A percentile compares a stretch with the other conserved stretches of the same genome.
These are phyloP conservation scores for Ceratoteleas bidentatus DNA, from an alignment of 1,140 invertebrate genomes.

Conservation along the genomic window DNA sequence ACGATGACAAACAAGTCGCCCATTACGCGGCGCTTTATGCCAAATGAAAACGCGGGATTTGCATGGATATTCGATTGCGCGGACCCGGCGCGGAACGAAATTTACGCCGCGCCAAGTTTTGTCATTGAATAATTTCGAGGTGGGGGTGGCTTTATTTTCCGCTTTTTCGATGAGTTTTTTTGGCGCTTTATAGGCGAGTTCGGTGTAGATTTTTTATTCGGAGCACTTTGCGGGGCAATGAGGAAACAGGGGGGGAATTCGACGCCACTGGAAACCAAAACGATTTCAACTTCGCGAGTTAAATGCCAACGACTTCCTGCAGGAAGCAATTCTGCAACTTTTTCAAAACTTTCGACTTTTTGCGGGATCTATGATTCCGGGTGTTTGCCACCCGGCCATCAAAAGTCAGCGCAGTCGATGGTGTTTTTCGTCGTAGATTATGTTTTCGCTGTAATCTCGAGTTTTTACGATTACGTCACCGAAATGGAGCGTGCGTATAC, in stretches of 20 bases:
- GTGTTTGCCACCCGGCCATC: slow-evolving; percentile 30
- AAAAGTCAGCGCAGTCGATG: slow-evolving; percentile 13
- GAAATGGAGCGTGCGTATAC: no score
- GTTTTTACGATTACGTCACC: no score
- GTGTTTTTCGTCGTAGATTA: slow-evolving; percentile 10
- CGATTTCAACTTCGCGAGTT: slow-evolving; percentile 54
- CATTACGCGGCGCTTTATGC: slow-evolving; percentile 37
- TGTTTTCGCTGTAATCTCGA: not conserved
- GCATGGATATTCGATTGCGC: slow-evolving; percentile 32
- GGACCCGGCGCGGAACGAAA: slow-evolving; percentile 18
- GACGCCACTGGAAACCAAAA: slow-evolving; percentile 40
- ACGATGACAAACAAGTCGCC: slow-evolving; percentile 34
- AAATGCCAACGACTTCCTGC: slow-evolving; percentile 52
- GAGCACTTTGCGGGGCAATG: slow-evolving; percentile 26
- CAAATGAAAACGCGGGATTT: slow-evolving; percentile 46
- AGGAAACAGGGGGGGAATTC: slow-evolving; percentile 1
- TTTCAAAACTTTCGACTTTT: slow-evolving; percentile 49
- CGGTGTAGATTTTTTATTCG: slow-evolving; percentile 41
- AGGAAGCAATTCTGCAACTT: slow-evolving; percentile 53
- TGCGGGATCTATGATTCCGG: slow-evolving; percentile 27
- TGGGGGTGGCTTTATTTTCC: no score
- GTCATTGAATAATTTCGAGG: slow-evolving; percentile 36
- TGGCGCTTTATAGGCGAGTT: slow-evolving; percentile 33
- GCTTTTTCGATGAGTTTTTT: no score
- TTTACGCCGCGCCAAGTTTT: slow-evolving; percentile 42